A percentile compares a stretch with the other conserved stretches of the same genome.
These are phyloP conservation scores for Trissolcus brochymenae DNA, from an alignment of 2,888 invertebrate genomes.

Conservation along the genomic window DNA sequence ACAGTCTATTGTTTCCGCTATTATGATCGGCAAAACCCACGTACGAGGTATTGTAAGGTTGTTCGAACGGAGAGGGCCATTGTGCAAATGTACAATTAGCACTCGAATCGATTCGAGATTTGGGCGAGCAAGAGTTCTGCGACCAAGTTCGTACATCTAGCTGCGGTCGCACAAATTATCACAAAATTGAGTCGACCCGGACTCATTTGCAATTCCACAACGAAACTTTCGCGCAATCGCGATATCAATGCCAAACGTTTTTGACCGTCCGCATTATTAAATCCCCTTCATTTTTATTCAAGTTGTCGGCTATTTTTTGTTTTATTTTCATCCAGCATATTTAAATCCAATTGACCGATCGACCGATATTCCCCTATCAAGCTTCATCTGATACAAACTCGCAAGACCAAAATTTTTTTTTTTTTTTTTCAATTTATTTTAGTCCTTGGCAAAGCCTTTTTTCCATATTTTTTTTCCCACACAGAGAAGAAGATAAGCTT, in stretches of 20 bases:
- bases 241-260: conserved; percentile 58
- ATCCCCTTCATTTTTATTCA: conserved; percentile 21
- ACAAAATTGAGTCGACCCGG: conserved; percentile 34
- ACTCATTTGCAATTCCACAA: conserved; percentile 63
- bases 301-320: conserved; percentile 28
- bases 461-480: too few species aligned
- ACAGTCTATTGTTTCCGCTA: conserved; percentile 43
- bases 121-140: conserved; percentile 16
- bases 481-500: background rate
- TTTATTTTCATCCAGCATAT: too few species aligned
- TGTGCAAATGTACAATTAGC: conserved; percentile 55
- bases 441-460: too few species aligned
- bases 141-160: conserved; percentile 25
- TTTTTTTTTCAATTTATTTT: too few species aligned
- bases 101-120: conserved; percentile 38
- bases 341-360: too few species aligned
- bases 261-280: conserved; percentile 25
- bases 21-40: conserved; percentile 40
- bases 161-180: conserved; percentile 36
- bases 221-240: conserved; percentile 59
- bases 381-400: too few species aligned
- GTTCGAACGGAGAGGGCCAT: conserved; percentile 32
- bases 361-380: too few species aligned
- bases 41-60: conserved; percentile 31
- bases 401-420: too few species aligned